Evolutionary conservation across 2,888 invertebrate species (phyloP).

Genomic region (Sicus ferrugineus): DNA sequence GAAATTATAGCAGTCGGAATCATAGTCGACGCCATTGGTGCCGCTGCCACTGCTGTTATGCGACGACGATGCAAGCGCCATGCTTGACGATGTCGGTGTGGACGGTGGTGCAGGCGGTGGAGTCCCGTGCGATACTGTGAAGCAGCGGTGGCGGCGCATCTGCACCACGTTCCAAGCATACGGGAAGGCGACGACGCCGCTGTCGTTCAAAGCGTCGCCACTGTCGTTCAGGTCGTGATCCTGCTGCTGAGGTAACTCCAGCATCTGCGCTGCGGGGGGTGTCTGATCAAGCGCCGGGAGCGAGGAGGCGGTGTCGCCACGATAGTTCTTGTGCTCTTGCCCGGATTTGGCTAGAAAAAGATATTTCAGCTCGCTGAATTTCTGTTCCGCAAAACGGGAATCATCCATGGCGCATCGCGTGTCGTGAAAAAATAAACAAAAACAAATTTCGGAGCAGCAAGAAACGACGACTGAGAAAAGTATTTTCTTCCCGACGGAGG

Average conservation of each 20-base stretch:
- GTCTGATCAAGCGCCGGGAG: conserved; percentile 37
- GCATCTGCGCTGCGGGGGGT: conserved; percentile 38
- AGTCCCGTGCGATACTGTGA: conserved; percentile 57
- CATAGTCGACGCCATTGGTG: conserved; percentile 40
- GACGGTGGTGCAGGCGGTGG: conserved; percentile 57
- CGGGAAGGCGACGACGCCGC: too few species aligned
- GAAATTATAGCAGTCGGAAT: conserved; percentile 38
- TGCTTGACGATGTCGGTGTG: conserved; percentile 57
- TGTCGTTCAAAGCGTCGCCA: conserved; percentile 19
- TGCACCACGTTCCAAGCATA: conserved; percentile 43
- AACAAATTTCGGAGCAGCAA: conserved; percentile 39
- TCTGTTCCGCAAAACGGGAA: conserved; percentile 43
- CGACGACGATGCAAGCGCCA: conserved; percentile 45
- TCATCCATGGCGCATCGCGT: conserved; percentile 30
- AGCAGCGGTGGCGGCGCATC: conserved; percentile 51
- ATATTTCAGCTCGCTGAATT: conserved; percentile 46
- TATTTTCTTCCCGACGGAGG: conserved; percentile 31
- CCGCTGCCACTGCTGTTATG: conserved; percentile 34
- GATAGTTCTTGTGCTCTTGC: conserved; percentile 41
- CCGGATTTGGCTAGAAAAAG: conserved; percentile 49
- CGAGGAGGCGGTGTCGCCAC: conserved; percentile 30
- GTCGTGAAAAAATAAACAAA: conserved; percentile 42
- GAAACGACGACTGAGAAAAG: conserved; percentile 36
- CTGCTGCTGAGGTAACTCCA: conserved; percentile 41
- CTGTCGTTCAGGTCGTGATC: conserved; percentile 32